phyloP scores from a whole-genome alignment of 2,113 vertebrate species.

The Artemisiospiza belli region DNA sequence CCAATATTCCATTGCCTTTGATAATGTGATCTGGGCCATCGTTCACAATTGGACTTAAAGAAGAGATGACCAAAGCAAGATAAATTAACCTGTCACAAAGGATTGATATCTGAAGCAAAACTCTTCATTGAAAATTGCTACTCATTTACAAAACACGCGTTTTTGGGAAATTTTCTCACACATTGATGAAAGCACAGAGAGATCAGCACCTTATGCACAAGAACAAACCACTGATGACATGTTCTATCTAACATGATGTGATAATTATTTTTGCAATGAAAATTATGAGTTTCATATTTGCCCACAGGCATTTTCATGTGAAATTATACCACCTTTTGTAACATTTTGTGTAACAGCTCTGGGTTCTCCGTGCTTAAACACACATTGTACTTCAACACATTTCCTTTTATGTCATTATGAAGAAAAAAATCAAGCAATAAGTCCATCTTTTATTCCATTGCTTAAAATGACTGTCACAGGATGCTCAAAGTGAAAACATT shows the following conservation, averaged over 20 bases:
- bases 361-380: not conserved
- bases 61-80: not conserved
- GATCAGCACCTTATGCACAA: not conserved
- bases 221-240: not conserved
- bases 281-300: not conserved
- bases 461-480: slow-evolving; percentile 27
- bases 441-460: not conserved
- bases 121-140: not conserved
- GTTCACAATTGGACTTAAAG: not conserved
- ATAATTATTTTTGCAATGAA: not conserved
- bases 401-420: not conserved
- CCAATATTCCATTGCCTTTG: not conserved
- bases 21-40: not conserved
- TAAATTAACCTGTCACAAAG: not conserved
- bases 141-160: not conserved
- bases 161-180: not conserved
- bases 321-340: not conserved
- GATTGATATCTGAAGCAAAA: slow-evolving; percentile 12
- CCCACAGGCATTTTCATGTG: not conserved
- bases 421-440: not conserved
- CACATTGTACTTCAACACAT: not conserved
- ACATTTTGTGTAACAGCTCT: not conserved
- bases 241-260: not conserved
- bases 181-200: not conserved
- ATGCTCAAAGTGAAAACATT: slow-evolving; percentile 5